Evolutionary conservation across 2,888 invertebrate species (phyloP), one percentile per base, ranked within the genome.

Genomic region (Automeris io): DNA sequence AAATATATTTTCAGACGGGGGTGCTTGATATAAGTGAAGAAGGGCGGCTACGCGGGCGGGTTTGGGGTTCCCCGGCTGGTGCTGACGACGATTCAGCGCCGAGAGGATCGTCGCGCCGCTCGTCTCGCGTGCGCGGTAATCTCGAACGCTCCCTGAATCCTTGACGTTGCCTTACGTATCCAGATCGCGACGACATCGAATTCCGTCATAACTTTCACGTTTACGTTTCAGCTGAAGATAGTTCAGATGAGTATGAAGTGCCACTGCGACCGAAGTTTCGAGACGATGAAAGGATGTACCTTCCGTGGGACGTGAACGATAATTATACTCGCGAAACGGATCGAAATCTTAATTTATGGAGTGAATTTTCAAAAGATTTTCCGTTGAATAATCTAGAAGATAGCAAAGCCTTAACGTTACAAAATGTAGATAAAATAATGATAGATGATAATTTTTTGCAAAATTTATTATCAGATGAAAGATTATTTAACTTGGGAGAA

Each of bases 171-270:
- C 58, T 64, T 61, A 53, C 48, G 47, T 53, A 52, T 47, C 45
- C 51, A 57, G 50, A 56, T 55, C 63, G 51, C 64, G 55, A 52
- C 63, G 63, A 61, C 71, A 64, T 64, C 72, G 60, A 63, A 61
- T 51, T 60, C 66, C 74, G 61, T 71, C 77, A 77, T 81, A 82
- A 82, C 72, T 57, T 61, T 73, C 71, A 70, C 78, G 57, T 83
- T 81, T 83, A 64, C 70, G 69, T 86, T 86, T 81, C 83, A 85
- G 81, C 79, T 58, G 81, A 80, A 63, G 78, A 83, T 71, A 85
- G 86, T 69, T 86, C 86, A 62, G 85, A 85, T 71, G 85, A 86
- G 67, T 76, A 63, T 60, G 83, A 81, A 62, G 71, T 64, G 49
- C 62, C 70, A 51, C 58, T 61, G 50, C 58, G 58, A 52, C 60